Evolutionary conservation across 37 sponge, comb jelly and placozoan genomes (phyloP), one percentile per base, ranked within the genome.

Genomic region (Diacarnus erythraeanus): DNA sequence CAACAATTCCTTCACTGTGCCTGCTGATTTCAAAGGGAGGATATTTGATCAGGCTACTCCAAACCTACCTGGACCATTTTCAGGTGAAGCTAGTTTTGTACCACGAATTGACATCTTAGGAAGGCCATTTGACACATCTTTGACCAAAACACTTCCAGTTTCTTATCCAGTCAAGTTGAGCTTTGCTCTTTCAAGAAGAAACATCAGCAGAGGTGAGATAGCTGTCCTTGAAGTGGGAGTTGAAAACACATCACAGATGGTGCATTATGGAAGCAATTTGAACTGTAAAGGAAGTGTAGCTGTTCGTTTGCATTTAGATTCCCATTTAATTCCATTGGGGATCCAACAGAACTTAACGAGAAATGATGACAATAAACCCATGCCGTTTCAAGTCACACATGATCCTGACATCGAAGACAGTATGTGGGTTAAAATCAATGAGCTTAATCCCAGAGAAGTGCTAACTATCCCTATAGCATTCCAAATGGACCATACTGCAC

Each of bases 41-140:
- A 90, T 94, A 59, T 82, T 88, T 33, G 91, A 94, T 54, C 59
- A 75, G 37, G 83, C 86, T 36, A 73, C 95, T 40, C 91, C 91
- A 21, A 94, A 94, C 56, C 35, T 33, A 3, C 91, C 88, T 20
- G 91, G 91, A 0, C 91, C 95, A 8, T 78, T 94, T 47, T 29
- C 36, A 0, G 60, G 57, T 30, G 33, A 64, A 33, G 91, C 91
- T 35, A 54, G 77, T 25, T 85, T 94, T 42, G 23, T 65, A 37
- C 70, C 91, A 30, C 63, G 82, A 0, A 70, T 87, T n/a, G 83
- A 84, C 6, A 57, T 90, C 44, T 70, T 85, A 31, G 88, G 88
- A 63, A 76, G 95, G 6, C 82, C 88, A 15, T 85, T 90, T 74
- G 88, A 90, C 38, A 69, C 76, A 38, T 80, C 88, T 15, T 36